These are phyloP conservation scores for Zosterops borbonicus DNA, from an alignment of 2,113 vertebrate genomes.

Conservation along the genomic window DNA sequence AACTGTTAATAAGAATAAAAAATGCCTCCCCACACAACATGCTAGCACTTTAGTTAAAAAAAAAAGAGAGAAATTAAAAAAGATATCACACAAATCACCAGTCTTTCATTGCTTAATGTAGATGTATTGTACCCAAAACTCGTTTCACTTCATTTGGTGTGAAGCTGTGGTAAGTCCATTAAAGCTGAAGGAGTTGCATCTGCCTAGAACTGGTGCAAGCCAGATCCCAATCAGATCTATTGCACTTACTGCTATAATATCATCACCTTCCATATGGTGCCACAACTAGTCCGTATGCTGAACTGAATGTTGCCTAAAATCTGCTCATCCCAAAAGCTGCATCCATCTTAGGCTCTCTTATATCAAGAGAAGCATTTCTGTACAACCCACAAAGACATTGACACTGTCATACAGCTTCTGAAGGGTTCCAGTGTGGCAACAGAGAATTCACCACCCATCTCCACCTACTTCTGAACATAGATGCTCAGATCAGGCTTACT, in stretches of 20 bases:
- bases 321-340: not conserved
- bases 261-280: constrained; percentile 45
- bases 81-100: not conserved
- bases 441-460: not conserved
- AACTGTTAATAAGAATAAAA: constrained; percentile 36
- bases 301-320: not conserved
- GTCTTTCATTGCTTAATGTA: not conserved
- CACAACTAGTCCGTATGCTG: not conserved
- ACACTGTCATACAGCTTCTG: not conserved
- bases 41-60: not conserved
- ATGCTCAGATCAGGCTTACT: not conserved
- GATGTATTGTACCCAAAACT: not conserved
- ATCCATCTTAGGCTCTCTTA: not conserved
- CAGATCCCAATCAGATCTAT: not conserved
- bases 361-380: not conserved
- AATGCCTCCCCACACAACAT: not conserved
- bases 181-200: constrained; percentile 35
- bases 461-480: not conserved
- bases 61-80: not conserved
- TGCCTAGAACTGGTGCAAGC: constrained; percentile 10
- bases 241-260: constrained; percentile 5
- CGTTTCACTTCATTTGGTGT: constrained; percentile 17
- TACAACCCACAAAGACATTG: not conserved
- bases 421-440: not conserved
- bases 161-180: constrained; percentile 8